Conservation (phyloP, 1,140 invertebrate species). For the Meteorus sp. region DNA sequence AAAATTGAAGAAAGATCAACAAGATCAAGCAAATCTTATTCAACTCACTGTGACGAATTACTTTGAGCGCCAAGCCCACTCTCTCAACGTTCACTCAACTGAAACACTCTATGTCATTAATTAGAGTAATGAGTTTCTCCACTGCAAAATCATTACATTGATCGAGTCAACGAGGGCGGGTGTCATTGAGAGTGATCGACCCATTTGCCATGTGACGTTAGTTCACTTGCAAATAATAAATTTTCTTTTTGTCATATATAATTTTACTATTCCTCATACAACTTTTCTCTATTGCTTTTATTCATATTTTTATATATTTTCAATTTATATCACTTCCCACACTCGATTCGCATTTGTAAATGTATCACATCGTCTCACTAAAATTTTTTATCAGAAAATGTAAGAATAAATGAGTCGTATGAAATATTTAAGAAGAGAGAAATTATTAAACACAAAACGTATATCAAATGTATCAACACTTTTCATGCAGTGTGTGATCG, state of each 20-base stretch:
- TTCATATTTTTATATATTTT: neutral
- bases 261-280: neutral
- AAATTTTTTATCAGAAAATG: no score
- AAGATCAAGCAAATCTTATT: neutral
- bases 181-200: slow-evolving; percentile 21
- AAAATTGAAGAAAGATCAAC: neutral
- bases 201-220: slow-evolving; percentile 22
- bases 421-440: no score
- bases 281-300: neutral
- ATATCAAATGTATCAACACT: neutral
- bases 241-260: neutral
- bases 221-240: slow-evolving; percentile 9
- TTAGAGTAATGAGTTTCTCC: slow-evolving; percentile 25
- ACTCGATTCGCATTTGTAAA: neutral
- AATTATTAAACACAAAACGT: no score
- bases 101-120: slow-evolving; percentile 22
- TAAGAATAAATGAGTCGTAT: neutral
- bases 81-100: neutral
- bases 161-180: slow-evolving; percentile 14
- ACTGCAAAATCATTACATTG: slow-evolving; percentile 17
- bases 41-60: slow-evolving; percentile 16
- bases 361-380: no score
- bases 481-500: slow-evolving; percentile 42
- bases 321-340: neutral
- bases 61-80: slow-evolving; percentile 7